phyloP scores from a whole-genome alignment of 1,140 invertebrate genomes.

The Lethrus apterus region DNA sequence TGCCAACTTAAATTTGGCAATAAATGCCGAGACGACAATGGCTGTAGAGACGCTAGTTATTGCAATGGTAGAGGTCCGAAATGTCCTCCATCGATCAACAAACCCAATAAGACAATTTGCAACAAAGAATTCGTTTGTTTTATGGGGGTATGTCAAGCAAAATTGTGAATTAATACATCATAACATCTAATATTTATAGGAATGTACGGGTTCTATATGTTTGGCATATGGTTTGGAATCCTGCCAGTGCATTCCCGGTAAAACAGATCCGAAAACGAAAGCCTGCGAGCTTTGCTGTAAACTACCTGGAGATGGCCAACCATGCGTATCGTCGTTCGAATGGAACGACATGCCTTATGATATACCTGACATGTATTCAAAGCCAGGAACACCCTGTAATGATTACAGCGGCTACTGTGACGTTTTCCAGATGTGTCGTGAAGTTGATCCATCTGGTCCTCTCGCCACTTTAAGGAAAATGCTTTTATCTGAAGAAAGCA shows the following conservation, averaged over 20 bases:
- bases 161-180: not conserved
- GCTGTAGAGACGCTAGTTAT: slow-evolving; percentile 81
- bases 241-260: slow-evolving; percentile 80
- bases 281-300: slow-evolving; percentile 88
- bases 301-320: slow-evolving; percentile 71
- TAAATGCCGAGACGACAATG: slow-evolving; percentile 90
- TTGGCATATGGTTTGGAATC: slow-evolving; percentile 89
- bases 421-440: slow-evolving; percentile 94
- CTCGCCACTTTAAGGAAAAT: slow-evolving; percentile 81
- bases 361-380: slow-evolving; percentile 88
- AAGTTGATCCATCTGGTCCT: slow-evolving; percentile 92
- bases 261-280: slow-evolving; percentile 68
- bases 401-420: slow-evolving; percentile 99
- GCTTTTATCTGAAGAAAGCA: slow-evolving; percentile 79
- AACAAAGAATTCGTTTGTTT: slow-evolving; percentile 91
- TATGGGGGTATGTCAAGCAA: slow-evolving; percentile 69
- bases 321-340: slow-evolving; percentile 78
- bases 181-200: slow-evolving; percentile 43
- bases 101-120: slow-evolving; percentile 90
- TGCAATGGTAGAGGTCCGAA: slow-evolving; percentile 78
- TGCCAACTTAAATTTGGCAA: slow-evolving; percentile 80
- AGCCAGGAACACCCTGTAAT: slow-evolving; percentile 92
- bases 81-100: slow-evolving; percentile 86
- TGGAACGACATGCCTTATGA: slow-evolving; percentile 85
- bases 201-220: slow-evolving; percentile 90